phyloP scores from a whole-genome alignment of 2,113 vertebrate genomes.

The Lucifuga dentata region DNA sequence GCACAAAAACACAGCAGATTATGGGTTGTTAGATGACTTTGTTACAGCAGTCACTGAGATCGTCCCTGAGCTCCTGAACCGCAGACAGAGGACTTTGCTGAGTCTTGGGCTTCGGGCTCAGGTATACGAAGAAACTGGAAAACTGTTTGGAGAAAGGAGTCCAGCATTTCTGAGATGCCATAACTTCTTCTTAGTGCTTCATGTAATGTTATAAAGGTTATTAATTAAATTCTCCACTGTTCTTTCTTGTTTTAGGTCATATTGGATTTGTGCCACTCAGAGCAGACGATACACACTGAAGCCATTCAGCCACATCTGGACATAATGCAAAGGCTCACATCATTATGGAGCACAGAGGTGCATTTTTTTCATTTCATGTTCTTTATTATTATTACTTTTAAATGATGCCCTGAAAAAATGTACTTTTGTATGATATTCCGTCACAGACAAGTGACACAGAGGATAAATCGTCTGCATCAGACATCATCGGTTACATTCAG shows the following conservation, averaged over 20 bases:
- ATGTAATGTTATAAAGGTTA: too few relatives aligned
- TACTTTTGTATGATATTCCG: too few relatives aligned
- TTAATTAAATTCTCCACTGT: too few relatives aligned
- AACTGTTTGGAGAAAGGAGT: too few relatives aligned
- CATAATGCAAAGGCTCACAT: constrained; percentile 33
- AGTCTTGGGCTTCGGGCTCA: constrained; percentile 75
- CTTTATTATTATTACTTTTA: too few relatives aligned
- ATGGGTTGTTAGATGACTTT: constrained; percentile 83
- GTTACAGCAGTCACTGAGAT: constrained; percentile 78
- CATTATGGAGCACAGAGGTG: constrained; percentile 35
- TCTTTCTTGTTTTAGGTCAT: constrained; percentile 32
- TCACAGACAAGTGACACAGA: constrained; percentile 22
- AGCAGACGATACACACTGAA: constrained; percentile 14
- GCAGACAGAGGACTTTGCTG: constrained; percentile 73
- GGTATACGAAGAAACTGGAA: constrained; percentile 50
- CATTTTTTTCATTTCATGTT: too few relatives aligned
- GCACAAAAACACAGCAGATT: constrained; percentile 76
- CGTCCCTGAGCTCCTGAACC: constrained; percentile 81
- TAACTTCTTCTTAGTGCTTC: too few relatives aligned
- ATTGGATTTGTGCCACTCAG: constrained; percentile 44
- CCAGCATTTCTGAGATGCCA: too few relatives aligned
- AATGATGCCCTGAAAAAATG: too few relatives aligned
- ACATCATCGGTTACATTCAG: constrained; percentile 36
- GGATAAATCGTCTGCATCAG: neutral
- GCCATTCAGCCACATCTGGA: constrained; percentile 47